These are phyloP conservation scores for Sigmodon hispidus DNA, from an alignment of 2,113 vertebrate species.

Conservation along the genomic window DNA sequence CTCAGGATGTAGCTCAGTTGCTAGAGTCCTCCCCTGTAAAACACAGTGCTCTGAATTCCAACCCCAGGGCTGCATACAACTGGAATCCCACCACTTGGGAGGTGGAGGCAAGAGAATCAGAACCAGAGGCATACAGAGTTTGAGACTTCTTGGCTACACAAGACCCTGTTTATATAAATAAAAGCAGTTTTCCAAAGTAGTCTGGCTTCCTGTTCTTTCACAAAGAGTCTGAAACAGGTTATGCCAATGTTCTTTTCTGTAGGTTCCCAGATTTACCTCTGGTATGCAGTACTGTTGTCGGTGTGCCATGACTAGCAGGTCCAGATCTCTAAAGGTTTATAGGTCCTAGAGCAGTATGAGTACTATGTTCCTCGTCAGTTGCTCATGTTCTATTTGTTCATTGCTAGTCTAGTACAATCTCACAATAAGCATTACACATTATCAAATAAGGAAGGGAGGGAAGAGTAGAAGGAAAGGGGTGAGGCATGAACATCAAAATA, in stretches of 20 bases:
- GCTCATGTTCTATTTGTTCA: background rate
- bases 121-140: background rate
- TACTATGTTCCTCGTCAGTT: conserved; percentile 29
- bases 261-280: background rate
- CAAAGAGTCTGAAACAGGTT: conserved; percentile 1
- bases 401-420: conserved; percentile 11
- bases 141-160: background rate
- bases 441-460: background rate
- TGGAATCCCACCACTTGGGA: background rate
- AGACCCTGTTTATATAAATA: background rate
- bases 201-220: conserved; percentile 20
- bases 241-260: background rate
- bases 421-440: background rate
- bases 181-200: background rate
- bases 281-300: background rate
- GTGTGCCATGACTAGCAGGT: background rate
- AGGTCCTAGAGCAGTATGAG: background rate
- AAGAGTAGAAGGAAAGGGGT: background rate
- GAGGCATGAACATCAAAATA: background rate
- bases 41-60: background rate
- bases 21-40: too few relatives aligned
- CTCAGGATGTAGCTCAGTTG: background rate
- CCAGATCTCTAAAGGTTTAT: background rate
- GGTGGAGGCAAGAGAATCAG: too few relatives aligned
- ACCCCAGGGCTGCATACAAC: background rate